Evolutionary conservation across 2,888 invertebrate genomes (phyloP).

Genomic region (Caenorhabditis sp.): DNA sequence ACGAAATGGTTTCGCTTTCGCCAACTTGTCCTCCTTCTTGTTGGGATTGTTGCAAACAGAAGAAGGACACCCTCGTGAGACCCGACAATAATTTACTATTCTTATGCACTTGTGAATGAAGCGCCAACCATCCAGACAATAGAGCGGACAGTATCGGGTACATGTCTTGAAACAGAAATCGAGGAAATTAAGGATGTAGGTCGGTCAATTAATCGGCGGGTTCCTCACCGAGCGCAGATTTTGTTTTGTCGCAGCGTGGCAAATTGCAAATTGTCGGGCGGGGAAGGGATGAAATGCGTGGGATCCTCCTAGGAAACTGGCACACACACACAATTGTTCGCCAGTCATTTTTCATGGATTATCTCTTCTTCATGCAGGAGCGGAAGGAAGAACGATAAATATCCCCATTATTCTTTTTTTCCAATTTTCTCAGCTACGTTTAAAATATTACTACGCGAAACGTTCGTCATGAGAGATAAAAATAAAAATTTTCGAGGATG

Average conservation of each 20-base stretch:
- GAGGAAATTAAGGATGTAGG: slow-evolving; percentile 44
- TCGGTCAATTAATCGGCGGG: slow-evolving; percentile 35
- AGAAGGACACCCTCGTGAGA: slow-evolving; percentile 11
- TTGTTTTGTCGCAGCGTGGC: slow-evolving; percentile 15
- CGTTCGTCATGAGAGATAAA: not conserved
- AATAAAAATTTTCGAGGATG: not conserved
- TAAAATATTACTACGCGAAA: slow-evolving; percentile 31
- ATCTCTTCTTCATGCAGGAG: slow-evolving; percentile 22
- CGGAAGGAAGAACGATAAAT: slow-evolving; percentile 31
- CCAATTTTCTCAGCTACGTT: slow-evolving; percentile 33
- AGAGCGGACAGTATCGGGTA: slow-evolving; percentile 28
- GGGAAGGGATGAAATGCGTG: slow-evolving; percentile 8
- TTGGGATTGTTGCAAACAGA: slow-evolving; percentile 39
- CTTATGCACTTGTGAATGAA: slow-evolving; percentile 58
- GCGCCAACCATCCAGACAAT: slow-evolving; percentile 38
- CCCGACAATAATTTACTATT: slow-evolving; percentile 52
- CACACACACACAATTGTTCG: slow-evolving; percentile 21
- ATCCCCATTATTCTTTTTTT: slow-evolving; percentile 31
- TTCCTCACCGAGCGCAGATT: slow-evolving; percentile 13
- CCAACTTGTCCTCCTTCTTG: too few species aligned
- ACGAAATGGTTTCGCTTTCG: too few species aligned
- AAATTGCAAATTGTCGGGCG: slow-evolving; percentile 27
- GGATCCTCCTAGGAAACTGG: slow-evolving; percentile 7
- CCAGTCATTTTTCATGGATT: slow-evolving; percentile 40
- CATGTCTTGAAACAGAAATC: slow-evolving; percentile 36